phyloP scores from a whole-genome alignment of 2,113 vertebrate genomes.

The Orthochromis malagaraziensis region DNA sequence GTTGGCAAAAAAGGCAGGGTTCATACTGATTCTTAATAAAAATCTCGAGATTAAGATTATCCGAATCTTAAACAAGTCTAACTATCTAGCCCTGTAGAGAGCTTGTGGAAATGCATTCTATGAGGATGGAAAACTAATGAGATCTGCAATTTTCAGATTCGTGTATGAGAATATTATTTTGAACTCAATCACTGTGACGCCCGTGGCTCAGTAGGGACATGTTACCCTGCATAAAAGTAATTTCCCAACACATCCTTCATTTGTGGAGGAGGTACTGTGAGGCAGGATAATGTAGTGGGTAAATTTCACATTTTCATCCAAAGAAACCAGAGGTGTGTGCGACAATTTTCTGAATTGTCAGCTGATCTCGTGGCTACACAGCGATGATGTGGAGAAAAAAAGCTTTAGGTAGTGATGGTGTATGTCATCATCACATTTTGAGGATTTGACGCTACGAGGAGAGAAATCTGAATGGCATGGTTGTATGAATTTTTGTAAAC shows the following conservation, averaged over 20 bases:
- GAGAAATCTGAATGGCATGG: neutral
- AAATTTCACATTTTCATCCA: conserved; percentile 3
- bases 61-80: neutral
- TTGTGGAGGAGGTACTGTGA: neutral
- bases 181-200: conserved; percentile 18
- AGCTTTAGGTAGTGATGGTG: neutral
- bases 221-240: neutral
- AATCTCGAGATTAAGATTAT: neutral
- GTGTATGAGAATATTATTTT: conserved; percentile 8
- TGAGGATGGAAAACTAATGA: neutral
- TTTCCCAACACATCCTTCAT: conserved; percentile 16
- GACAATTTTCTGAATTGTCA: neutral
- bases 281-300: neutral
- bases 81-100: neutral
- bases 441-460: neutral
- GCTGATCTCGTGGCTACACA: neutral
- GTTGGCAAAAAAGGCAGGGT: neutral
- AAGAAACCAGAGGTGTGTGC: neutral
- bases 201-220: conserved; percentile 6
- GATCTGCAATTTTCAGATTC: conserved; percentile 5
- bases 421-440: neutral
- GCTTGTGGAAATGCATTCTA: neutral
- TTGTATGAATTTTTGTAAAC: neutral
- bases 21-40: neutral
- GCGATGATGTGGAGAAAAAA: neutral